Base-by-base conservation (phyloP, 2,888 invertebrate genomes). In the Ormyrus labotus region DNA sequence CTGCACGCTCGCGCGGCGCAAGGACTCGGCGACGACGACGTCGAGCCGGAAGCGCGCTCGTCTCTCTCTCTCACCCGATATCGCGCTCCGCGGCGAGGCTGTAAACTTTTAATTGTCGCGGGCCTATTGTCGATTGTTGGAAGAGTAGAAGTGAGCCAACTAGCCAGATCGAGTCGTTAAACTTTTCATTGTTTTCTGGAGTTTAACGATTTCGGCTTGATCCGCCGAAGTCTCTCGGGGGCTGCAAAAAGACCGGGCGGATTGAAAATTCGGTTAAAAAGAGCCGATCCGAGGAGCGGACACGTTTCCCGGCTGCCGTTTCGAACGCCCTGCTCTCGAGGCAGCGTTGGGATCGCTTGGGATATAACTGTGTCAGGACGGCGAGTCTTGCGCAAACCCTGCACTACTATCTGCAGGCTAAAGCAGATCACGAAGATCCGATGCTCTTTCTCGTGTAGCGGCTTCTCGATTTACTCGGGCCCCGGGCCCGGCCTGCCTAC, bases 401-500 rank as follows among this genome's bases (percentile, higher is more conserved):
- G 58, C 47, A 11, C 53, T 57, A 55, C 65, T 67, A 67, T 67
- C 11, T 51, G 69, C 19, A 19, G 19, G 63, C 50, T 69, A 75
- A 82, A 79, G 78, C 79, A 64, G 80, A 83, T 84, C 83, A 84
- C 84, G 83, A 84, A 71, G 78, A 83, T 80, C 75, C 80, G 69
- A 82, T 80, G 67, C 76, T 81, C 71, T 63, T 65, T 51, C 50
- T 55, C 47, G 58, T 13, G 34, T 60, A 51, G 65, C 65, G 57
- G 78, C 81, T 81, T 64, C 81, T 77, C 77, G 77, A 74, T 81
- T 81, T 73, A 81, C 81, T 71, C 64, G 51, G 48, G 47, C 57
- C 51, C 8, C n/a, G 48, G n/a, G 47, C 72, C 48, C n/a, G 48
- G 19, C 47, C 45, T 51, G 48, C 61, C 8, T 34, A 8, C 19